Base-by-base conservation (phyloP, 2,888 invertebrate genomes). In the Anthrax anthrax region DNA sequence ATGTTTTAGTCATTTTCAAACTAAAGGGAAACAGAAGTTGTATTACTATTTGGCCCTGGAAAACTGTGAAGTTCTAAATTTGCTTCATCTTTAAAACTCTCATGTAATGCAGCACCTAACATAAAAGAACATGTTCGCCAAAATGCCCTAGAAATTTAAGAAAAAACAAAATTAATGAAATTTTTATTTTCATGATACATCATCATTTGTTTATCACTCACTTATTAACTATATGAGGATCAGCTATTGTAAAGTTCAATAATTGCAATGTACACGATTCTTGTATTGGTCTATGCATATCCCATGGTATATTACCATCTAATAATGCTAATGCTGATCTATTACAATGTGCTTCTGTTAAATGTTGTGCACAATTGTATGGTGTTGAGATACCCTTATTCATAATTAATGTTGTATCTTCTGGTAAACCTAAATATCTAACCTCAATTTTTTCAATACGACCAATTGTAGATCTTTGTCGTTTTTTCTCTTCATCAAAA, bases 41-140 rank as follows among this genome's bases (percentile, higher is more conserved):
- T 65, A 72, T 72, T 65, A 89, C 89, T 80, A 60, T 84, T 82
- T 8, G 95, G 90, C 48, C 80, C 77, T 0, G 94, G 92, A 65
- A 95, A 96, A 65, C 94, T 92, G 63, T 95, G 91, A 19, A 96
- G 69, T 51, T 80, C 74, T 0, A 94, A 75, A 3, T 76, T 70
- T 14, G 87, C 73, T 4, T 78, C 70, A 41, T 87, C 80, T 62
- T 86, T 90, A 64, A 97, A 95, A 0, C 84, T 79, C 3, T 73
- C 72, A 19, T 81, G 77, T 0, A 84, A 73, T 2, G 84, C 78
- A 10, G 85, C 82, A 0, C 96, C 96, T 8, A 97, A 69, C 55
- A 94, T 69, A 57, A 95, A 80, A 0, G 92, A 90, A 62, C 95
- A 91, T 0, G 87, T 84, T 45, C 94, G 72, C 96, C 96, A 97